phyloP scores from a whole-genome alignment of 1,140 invertebrate species.

The Lasaia peninsularis region DNA sequence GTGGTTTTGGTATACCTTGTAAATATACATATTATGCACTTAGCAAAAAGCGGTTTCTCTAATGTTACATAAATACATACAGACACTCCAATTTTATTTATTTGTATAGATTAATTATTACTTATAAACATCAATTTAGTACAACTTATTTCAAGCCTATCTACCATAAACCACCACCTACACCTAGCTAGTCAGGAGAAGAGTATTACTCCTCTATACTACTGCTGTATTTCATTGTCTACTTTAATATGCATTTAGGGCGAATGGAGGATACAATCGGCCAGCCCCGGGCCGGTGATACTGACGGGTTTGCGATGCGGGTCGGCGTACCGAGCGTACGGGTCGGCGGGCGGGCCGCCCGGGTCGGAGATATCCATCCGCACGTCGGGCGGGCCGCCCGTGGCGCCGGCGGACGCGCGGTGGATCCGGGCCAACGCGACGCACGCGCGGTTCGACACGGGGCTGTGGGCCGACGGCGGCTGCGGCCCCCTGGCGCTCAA shows the following conservation, averaged over 20 bases:
- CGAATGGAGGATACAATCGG: slow-evolving; percentile 62
- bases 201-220: no score
- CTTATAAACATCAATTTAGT: no score
- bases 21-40: no score
- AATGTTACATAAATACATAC: no score
- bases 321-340: slow-evolving; percentile 62
- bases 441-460: slow-evolving; percentile 62
- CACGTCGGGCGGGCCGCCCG: slow-evolving; percentile 63
- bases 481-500: slow-evolving; percentile 67
- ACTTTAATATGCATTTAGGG: slow-evolving; percentile 33
- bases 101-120: no score
- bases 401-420: slow-evolving; percentile 58
- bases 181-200: no score
- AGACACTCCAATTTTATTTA: no score
- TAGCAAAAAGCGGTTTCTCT: no score
- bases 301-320: slow-evolving; percentile 58
- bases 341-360: slow-evolving; percentile 60
- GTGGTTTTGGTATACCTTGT: no score
- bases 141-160: no score
- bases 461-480: slow-evolving; percentile 65
- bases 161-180: no score
- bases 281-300: slow-evolving; percentile 52
- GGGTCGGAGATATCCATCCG: slow-evolving; percentile 58
- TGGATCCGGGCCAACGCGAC: slow-evolving; percentile 71
- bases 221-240: no score